phyloP scores from a whole-genome alignment of 2,113 vertebrate genomes.

The Aramus guarauna region DNA sequence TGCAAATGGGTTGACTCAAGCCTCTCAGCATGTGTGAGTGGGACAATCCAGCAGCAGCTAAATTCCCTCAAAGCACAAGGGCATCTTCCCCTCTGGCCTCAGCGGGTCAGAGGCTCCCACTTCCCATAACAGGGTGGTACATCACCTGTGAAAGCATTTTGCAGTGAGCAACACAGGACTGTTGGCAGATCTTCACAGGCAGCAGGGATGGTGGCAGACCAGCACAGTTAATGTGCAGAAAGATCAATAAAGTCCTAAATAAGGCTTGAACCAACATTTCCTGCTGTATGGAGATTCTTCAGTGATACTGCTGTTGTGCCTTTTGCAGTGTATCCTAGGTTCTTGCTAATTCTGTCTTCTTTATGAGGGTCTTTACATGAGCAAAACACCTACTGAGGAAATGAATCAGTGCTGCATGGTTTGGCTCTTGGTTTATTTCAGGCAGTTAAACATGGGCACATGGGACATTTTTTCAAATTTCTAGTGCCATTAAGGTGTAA shows the following conservation, averaged over 20 bases:
- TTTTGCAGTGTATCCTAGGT: background rate
- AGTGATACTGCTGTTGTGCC: background rate
- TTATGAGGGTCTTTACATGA: background rate
- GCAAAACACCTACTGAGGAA: background rate
- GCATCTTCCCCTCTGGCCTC: background rate
- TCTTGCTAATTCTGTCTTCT: background rate
- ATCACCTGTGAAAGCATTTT: background rate
- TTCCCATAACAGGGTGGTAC: rapidly evolving
- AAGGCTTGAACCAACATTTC: background rate
- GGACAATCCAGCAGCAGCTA: background rate
- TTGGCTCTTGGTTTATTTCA: background rate
- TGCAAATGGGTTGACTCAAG: background rate
- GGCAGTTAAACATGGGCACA: background rate
- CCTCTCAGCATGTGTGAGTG: background rate
- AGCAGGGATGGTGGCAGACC: background rate
- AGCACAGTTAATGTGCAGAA: rapidly evolving
- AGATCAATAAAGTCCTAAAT: background rate
- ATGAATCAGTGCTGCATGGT: background rate
- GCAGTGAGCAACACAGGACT: background rate
- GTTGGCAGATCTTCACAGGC: background rate
- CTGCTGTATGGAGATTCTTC: background rate
- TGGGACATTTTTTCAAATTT: background rate
- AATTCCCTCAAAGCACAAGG: background rate
- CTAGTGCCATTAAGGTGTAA: slow-evolving; percentile 33
- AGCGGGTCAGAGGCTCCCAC: background rate